Evolutionary conservation across 2,113 vertebrate species (phyloP).

Genomic region (Ageneiosus marmoratus): DNA sequence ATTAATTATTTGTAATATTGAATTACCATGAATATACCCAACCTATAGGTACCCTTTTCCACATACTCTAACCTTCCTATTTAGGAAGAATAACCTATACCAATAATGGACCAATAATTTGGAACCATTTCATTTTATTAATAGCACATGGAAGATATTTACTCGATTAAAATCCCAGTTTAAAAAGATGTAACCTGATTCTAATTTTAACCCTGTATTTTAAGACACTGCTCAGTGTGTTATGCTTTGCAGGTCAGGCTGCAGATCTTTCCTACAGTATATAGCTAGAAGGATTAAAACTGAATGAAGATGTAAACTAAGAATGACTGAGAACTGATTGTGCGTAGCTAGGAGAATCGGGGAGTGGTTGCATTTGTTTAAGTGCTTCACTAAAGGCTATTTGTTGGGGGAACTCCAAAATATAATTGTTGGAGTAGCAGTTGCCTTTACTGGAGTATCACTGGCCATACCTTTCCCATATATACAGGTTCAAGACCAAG

Average conservation of each 20-base stretch:
- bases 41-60: not conserved
- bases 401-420: slow-evolving; percentile 67
- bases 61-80: slow-evolving; percentile 17
- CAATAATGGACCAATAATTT: not conserved
- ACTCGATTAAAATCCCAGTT: slow-evolving; percentile 28
- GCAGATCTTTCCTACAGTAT: slow-evolving; percentile 2
- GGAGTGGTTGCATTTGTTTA: slow-evolving; percentile 56
- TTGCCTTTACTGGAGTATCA: slow-evolving; percentile 44
- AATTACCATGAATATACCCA: not conserved
- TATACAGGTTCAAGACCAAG: slow-evolving; percentile 63
- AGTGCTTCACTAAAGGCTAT: slow-evolving; percentile 72
- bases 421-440: slow-evolving; percentile 66
- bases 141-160: slow-evolving; percentile 31
- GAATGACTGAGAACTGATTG: slow-evolving; percentile 66
- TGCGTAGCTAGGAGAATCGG: slow-evolving; percentile 67
- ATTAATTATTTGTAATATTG: not conserved
- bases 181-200: slow-evolving; percentile 13
- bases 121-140: not conserved
- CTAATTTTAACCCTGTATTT: slow-evolving; percentile 38
- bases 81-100: not conserved
- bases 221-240: not conserved
- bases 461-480: slow-evolving; percentile 67
- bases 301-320: slow-evolving; percentile 14
- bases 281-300: not conserved
- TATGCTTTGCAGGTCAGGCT: slow-evolving; percentile 11